Base-by-base conservation (phyloP, 2,888 invertebrate species). In the Protophormia terraenovae region DNA sequence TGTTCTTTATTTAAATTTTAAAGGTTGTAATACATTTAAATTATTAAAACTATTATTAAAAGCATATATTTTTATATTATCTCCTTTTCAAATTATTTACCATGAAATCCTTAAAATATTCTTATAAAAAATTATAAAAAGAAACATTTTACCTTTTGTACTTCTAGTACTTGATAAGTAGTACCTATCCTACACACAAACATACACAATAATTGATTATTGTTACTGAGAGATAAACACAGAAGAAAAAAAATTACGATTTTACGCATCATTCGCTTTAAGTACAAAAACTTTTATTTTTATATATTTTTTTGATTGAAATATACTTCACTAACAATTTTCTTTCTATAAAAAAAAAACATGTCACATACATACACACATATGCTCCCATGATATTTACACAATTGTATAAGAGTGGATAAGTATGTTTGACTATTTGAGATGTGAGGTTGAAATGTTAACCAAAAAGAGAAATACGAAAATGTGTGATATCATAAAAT, bases 401-500 rank as follows among this genome's bases (percentile, higher is more conserved):
- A 50, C 22, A 50, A 12, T 10, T 22, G 12, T 22, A 50, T 12
- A 3, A 10, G 22, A 2, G 12, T 38, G 12, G 10, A 38, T 38
- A 12, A 10, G 38, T 38, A 2, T 38, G 38, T 16, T n/a, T 5
- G 1, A 1, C 10, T 12, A 8, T 22, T 6, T 22, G 8, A 16
- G 50, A 10, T 50, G 50, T 22, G 12, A 50, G 22, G 22, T 22
- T 12, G 22, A 50, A 50, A 50, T 50, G 12, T 1, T 1, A 41
- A 5, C 12, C 5, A 1, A 10, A 7, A 35, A 6, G 35, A 10
- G 12, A n/a, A n/a, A n/a, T 41, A 32, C n/a, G n/a, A n/a, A n/a
- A n/a, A 64, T 60, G 41, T 64, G 38, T 64, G 64, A 24, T 41
- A 41, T 64, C 64, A 64, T 64, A 41, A 50, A 50, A 50, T 10